These are phyloP conservation scores for Ranitomeya imitator DNA, from an alignment of 2,113 vertebrate genomes.

Conservation along the genomic window DNA sequence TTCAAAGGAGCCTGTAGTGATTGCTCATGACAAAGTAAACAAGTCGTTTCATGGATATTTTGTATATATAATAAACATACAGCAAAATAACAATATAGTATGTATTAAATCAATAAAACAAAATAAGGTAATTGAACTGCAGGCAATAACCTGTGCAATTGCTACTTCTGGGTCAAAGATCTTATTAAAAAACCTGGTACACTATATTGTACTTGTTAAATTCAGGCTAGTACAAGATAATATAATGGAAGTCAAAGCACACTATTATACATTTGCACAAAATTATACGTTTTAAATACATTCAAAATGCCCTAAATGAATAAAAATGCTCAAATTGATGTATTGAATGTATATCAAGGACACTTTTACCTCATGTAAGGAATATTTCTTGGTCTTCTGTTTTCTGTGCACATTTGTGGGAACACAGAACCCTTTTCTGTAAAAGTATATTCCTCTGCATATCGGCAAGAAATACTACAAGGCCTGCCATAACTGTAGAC, in stretches of 20 bases:
- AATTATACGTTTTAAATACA: not conserved
- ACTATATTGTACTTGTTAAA: not conserved
- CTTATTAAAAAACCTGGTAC: not conserved
- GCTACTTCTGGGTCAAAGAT: not conserved
- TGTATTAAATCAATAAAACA: not conserved
- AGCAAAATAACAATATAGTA: conserved; percentile 10
- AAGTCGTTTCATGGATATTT: conserved; percentile 1
- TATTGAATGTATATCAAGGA: too few species aligned
- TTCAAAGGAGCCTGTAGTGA: conserved; percentile 74
- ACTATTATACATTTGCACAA: not conserved
- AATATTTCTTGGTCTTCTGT: not conserved
- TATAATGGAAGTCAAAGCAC: not conserved
- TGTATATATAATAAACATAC: not conserved
- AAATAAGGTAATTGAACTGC: not conserved
- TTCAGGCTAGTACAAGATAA: not conserved
- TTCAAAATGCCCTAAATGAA: not conserved
- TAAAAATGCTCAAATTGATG: too few species aligned
- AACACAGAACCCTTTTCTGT: too few species aligned
- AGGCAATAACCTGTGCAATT: not conserved
- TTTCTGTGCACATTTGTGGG: too few species aligned
- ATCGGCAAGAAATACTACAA: too few species aligned
- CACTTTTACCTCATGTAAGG: not conserved
- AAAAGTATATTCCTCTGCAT: too few species aligned
- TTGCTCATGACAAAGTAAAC: conserved; percentile 51
- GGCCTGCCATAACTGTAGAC: too few species aligned